Evolutionary conservation across 2,113 vertebrate species (phyloP), one percentile per base, ranked within the genome.

Genomic region (Turnix velox): DNA sequence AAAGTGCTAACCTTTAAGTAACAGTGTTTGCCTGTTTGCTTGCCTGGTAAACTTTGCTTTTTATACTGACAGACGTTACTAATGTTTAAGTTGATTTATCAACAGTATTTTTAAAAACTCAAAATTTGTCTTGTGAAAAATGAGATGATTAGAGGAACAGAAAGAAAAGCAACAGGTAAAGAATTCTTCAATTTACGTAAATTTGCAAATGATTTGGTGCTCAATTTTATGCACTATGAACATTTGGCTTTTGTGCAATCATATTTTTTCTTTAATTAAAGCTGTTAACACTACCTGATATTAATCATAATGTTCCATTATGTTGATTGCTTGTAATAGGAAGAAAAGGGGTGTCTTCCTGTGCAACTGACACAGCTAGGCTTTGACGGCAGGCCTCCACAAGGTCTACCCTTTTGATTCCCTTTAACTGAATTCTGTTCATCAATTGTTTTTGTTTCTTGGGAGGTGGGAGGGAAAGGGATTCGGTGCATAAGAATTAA

Each of bases 271-370:
- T 97, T 98, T 98, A 97, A 97, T 98, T 97, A 98, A 98, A 99
- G 98, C 98, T 99, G 98, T 99, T 98, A 98, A 98, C 98, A 98
- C 97, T 99, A 98, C 98, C 98, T 99, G 99, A 99, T 99, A 99
- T 99, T 99, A 99, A 99, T 99, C 98, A 98, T 98, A 98, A 99
- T 99, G 99, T 99, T 99, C 99, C 99, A 98, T 99, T 99, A 99
- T 99, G 98, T 99, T 99, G 99, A 99, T 99, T 99, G 99, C 99
- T 99, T 99, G 99, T 99, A 99, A 99, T 99, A 99, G 99, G 99
- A 99, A 99, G 99, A 99, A 99, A 99, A 99, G 98, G 98, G 99
- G 98, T 99, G 98, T 99, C 99, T 99, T 99, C 99, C 98, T 99
- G 99, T 99, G 99, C 99, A 98, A 98, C 99, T 99, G 98, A 99